Evolutionary conservation across 2,888 invertebrate genomes (phyloP).

Genomic region (Oasisia sp.): DNA sequence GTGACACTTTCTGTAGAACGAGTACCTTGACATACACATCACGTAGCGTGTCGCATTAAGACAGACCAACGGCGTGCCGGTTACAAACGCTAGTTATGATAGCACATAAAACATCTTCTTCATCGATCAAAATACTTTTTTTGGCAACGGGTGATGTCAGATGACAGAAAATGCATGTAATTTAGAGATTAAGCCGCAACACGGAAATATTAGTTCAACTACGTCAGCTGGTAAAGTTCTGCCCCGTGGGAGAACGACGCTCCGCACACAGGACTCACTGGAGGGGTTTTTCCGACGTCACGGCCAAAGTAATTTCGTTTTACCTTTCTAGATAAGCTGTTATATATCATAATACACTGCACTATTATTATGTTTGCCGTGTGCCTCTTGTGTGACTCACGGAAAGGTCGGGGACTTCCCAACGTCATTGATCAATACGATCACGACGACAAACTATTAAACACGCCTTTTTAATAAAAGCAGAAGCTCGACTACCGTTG

Average conservation of each 20-base stretch:
- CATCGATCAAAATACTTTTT: background rate
- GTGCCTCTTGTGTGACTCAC: background rate
- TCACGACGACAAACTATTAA: background rate
- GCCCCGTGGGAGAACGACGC: no score
- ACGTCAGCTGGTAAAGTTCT: background rate
- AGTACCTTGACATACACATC: no score
- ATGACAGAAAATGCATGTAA: background rate
- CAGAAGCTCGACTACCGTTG: background rate
- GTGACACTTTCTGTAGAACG: no score
- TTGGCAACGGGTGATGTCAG: background rate
- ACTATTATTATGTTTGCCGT: background rate
- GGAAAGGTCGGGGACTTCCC: background rate
- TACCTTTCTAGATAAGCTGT: background rate
- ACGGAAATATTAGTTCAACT: background rate
- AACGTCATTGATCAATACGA: background rate
- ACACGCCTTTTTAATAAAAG: background rate
- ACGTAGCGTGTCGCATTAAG: no score
- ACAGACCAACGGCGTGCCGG: no score
- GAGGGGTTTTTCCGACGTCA: background rate
- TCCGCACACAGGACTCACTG: background rate
- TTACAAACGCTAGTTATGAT: no score
- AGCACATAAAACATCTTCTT: background rate
- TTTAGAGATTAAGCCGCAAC: background rate
- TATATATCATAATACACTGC: background rate
- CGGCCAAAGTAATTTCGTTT: background rate